Evolutionary conservation across 2,113 vertebrate species (phyloP).

Genomic region (Cranoglanis bouderius): DNA sequence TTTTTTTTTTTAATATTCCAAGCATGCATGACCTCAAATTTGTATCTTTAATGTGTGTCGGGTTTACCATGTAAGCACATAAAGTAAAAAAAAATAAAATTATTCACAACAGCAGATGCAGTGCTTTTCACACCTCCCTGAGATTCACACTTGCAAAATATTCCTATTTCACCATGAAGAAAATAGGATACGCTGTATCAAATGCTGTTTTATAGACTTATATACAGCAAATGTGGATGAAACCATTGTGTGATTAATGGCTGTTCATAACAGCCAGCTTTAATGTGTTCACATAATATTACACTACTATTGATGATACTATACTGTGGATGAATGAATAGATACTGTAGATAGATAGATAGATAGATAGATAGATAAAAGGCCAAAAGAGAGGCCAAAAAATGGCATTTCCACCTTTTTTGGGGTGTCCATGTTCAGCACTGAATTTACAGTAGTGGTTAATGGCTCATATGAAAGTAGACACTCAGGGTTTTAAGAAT

Average conservation of each 20-base stretch:
- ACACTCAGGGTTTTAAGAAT: no score
- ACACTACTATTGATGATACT: neutral
- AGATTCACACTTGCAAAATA: neutral
- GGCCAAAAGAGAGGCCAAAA: no score
- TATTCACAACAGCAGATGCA: neutral
- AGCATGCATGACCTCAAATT: neutral
- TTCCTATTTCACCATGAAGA: neutral
- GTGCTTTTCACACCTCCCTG: slow-evolving; percentile 5
- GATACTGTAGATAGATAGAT: neutral
- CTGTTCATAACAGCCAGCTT: neutral
- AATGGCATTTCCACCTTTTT: no score
- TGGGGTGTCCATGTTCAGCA: no score
- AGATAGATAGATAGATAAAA: no score
- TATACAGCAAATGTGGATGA: neutral
- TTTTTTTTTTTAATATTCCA: neutral
- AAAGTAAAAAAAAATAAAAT: neutral
- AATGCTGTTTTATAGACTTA: neutral
- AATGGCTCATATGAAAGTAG: no score
- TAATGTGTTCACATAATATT: neutral
- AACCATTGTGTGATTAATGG: neutral
- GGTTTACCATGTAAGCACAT: neutral
- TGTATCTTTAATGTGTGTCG: neutral
- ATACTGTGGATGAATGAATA: neutral
- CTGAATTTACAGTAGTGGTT: no score
- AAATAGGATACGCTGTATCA: no score